phyloP scores from a whole-genome alignment of 1,140 invertebrate genomes.

The Drosophila tropicalis region DNA sequence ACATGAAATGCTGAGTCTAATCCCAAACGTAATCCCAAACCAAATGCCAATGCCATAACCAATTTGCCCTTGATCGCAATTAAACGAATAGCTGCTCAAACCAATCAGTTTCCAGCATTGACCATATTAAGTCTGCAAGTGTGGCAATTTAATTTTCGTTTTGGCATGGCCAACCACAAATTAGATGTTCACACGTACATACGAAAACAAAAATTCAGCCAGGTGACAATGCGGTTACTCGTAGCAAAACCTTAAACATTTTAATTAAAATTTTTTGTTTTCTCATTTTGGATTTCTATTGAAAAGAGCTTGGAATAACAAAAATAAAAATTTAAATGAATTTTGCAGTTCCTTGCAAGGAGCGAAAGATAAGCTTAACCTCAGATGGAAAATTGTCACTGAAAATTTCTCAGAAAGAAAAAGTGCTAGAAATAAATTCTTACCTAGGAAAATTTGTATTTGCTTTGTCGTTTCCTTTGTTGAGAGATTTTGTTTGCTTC shows the following conservation, averaged over 20 bases:
- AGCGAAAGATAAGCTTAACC: not conserved
- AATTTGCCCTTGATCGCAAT: constrained; percentile 23
- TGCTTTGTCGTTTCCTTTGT: not conserved
- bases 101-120: constrained; percentile 26
- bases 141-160: constrained; percentile 30
- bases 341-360: not conserved
- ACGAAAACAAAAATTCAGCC: not conserved
- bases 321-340: not conserved
- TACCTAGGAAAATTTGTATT: not conserved
- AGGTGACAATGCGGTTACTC: constrained; percentile 12
- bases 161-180: not conserved
- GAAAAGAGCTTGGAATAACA: not conserved
- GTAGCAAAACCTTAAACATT: constrained; percentile 5
- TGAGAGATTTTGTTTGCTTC: not conserved
- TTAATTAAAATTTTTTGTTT: constrained; percentile 6
- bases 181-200: not conserved
- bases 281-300: too few relatives aligned
- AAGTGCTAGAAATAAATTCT: not conserved
- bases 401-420: not conserved
- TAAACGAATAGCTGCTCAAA: constrained; percentile 6
- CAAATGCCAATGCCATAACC: constrained; percentile 4
- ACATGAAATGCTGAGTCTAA: not conserved
- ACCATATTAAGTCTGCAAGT: constrained; percentile 24
- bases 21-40: not conserved
- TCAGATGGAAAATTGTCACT: not conserved